Evolutionary conservation across 2,888 invertebrate genomes (phyloP).

Genomic region (Drymonia ruficornis): DNA sequence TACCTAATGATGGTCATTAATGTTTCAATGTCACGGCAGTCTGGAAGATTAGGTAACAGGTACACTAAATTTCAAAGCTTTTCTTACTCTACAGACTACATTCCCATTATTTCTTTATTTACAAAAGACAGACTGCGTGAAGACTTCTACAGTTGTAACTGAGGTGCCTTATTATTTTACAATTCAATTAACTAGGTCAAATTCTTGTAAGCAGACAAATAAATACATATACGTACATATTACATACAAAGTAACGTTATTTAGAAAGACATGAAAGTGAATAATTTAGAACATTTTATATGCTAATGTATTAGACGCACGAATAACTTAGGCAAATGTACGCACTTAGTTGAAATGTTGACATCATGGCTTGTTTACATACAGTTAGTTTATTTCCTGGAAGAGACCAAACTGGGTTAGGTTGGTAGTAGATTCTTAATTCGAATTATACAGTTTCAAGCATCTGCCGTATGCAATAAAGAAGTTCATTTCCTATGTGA

Average conservation of each 20-base stretch:
- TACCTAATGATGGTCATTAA: too few species aligned
- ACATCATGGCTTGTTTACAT: constrained; percentile 18
- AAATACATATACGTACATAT: not conserved
- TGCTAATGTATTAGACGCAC: constrained; percentile 3
- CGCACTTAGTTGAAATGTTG: constrained; percentile 20
- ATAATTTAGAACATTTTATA: constrained; percentile 5
- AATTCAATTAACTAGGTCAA: not conserved
- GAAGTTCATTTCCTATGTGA: not conserved
- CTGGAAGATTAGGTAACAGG: too few species aligned
- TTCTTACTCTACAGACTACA: too few species aligned
- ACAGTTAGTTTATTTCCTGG: constrained; percentile 12
- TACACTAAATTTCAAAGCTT: too few species aligned
- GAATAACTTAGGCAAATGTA: constrained; percentile 16
- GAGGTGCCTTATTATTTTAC: constrained; percentile 4
- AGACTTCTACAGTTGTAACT: not conserved
- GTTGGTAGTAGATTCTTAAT: not conserved
- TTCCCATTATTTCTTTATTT: too few species aligned
- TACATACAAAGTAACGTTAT: not conserved
- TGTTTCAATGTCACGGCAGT: too few species aligned
- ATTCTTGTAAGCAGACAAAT: not conserved
- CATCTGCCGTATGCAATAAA: not conserved
- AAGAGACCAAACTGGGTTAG: constrained; percentile 3
- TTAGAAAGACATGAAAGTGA: not conserved
- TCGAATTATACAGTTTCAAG: not conserved
- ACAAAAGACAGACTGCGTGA: too few species aligned